Conservation (phyloP, 2,113 vertebrate species). For the Pachypanchax playfairii region DNA sequence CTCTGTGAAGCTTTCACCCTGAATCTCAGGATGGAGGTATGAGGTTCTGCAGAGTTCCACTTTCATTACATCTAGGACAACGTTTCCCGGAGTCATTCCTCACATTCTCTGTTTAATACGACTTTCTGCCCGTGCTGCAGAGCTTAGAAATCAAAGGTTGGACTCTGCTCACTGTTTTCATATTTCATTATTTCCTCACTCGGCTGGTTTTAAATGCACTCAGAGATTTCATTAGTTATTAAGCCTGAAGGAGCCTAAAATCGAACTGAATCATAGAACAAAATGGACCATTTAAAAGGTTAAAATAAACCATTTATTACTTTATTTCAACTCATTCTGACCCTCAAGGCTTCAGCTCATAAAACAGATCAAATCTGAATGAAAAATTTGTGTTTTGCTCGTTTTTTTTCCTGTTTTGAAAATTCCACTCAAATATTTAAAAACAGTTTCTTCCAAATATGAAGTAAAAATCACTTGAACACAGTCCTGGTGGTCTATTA, state of each 20-base stretch:
- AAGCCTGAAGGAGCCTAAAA: conserved; percentile 7
- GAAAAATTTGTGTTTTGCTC: not conserved
- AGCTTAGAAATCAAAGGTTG: not conserved
- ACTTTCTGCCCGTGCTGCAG: conserved; percentile 13
- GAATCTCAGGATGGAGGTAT: conserved; percentile 6
- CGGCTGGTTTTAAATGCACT: conserved; percentile 6
- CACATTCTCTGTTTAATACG: conserved; percentile 1
- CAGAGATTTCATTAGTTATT: not conserved
- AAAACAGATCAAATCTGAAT: not conserved
- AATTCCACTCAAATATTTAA: not conserved
- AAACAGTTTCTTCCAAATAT: not conserved
- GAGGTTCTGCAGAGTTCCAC: conserved; percentile 15
- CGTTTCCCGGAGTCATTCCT: conserved; percentile 20
- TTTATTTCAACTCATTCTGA: not conserved
- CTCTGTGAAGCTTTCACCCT: conserved; percentile 39
- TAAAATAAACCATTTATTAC: not conserved
- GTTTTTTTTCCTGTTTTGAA: not conserved
- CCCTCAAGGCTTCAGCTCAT: not conserved
- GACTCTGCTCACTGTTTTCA: not conserved
- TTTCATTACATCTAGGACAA: conserved; percentile 21
- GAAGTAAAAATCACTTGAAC: not conserved
- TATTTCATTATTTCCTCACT: conserved; percentile 31
- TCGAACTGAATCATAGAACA: conserved; percentile 13
- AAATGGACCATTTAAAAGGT: not conserved
- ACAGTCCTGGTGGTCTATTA: no score